Evolutionary conservation across 2,888 invertebrate species (phyloP).

Genomic region (Ischnus inquisitorius): DNA sequence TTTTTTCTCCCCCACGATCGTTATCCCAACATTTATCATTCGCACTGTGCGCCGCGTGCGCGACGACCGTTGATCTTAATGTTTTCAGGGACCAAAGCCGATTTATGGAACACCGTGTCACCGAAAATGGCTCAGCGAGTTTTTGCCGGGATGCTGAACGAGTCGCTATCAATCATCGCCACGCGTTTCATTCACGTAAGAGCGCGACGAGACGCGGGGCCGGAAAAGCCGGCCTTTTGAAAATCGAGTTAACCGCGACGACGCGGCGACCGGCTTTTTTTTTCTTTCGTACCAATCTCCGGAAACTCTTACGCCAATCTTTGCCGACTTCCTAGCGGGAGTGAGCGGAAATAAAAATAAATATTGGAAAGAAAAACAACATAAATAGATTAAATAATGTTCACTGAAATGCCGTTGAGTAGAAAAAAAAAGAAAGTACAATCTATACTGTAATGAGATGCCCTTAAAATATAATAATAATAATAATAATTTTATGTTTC

Average conservation of each 20-base stretch:
- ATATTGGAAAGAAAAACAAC: constrained; percentile 60
- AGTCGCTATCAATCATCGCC: constrained; percentile 92
- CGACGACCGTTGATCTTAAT: neutral
- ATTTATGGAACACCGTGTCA: constrained; percentile 95
- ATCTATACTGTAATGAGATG: too few relatives aligned
- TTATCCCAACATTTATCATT: neutral
- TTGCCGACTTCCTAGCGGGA: neutral
- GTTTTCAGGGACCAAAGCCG: constrained; percentile 90
- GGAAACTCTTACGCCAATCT: constrained; percentile 28
- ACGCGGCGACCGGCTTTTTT: neutral
- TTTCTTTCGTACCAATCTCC: neutral
- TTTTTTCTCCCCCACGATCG: neutral
- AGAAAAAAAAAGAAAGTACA: too few relatives aligned
- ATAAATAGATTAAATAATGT: constrained; percentile 52
- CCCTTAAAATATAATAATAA: too few relatives aligned
- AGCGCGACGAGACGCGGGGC: neutral
- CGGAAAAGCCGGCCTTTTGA: neutral
- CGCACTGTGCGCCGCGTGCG: neutral
- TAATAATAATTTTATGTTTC: too few relatives aligned
- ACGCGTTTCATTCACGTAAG: constrained; percentile 92
- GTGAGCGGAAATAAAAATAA: constrained; percentile 70
- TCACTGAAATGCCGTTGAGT: neutral
- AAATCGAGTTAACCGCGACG: neutral
- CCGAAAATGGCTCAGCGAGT: constrained; percentile 95
- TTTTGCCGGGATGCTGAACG: constrained; percentile 94